phyloP scores from a whole-genome alignment of 2,113 vertebrate species.

The Melanocharis versteri region DNA sequence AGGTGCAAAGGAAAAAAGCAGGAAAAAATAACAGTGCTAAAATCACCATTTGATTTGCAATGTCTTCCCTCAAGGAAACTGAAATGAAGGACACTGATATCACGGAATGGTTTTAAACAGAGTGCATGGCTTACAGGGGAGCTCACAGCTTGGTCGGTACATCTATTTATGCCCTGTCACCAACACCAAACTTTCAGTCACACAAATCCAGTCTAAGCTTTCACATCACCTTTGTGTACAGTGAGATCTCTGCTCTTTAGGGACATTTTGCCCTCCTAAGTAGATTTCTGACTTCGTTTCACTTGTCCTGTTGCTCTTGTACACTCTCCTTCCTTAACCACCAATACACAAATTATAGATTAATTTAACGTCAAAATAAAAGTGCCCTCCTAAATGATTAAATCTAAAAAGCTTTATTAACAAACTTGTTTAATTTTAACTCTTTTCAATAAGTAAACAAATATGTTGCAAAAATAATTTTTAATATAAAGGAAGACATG shows the following conservation, averaged over 20 bases:
- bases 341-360: background rate
- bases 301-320: background rate
- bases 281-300: background rate
- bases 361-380: background rate
- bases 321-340: background rate
- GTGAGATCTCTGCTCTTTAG: background rate
- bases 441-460: background rate
- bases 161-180: background rate
- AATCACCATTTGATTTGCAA: background rate
- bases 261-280: background rate
- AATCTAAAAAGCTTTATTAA: background rate
- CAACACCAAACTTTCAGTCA: background rate
- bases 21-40: background rate
- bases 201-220: background rate
- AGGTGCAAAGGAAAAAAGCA: background rate
- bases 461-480: rapidly evolving
- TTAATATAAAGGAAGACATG: background rate
- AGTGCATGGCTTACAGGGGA: background rate
- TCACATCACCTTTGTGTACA: background rate
- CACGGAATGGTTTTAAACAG: background rate
- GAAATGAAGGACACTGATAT: background rate
- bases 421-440: background rate
- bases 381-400: background rate
- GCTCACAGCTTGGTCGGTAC: background rate
- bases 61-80: background rate